Evolutionary conservation across 2,888 invertebrate genomes (phyloP).

Genomic region (Teleogryllus oceanicus): DNA sequence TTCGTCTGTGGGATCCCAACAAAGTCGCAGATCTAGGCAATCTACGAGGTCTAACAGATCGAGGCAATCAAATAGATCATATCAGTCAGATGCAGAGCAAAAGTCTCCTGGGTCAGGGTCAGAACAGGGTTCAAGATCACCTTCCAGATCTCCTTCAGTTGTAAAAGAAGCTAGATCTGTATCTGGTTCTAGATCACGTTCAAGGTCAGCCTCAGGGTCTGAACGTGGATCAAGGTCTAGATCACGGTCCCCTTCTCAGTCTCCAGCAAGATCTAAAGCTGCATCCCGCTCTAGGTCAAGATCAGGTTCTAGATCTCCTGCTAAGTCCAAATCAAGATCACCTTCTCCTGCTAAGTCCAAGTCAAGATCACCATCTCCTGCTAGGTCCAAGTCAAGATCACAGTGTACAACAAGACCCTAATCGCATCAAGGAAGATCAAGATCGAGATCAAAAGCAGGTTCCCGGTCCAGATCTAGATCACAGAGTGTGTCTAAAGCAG

Average conservation of each 20-base stretch:
- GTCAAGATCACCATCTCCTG: conserved; percentile 18
- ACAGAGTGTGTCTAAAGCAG: conserved; percentile 41
- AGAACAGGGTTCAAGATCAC: conserved; percentile 40
- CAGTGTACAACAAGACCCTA: too few species aligned
- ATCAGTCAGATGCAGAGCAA: conserved; percentile 29
- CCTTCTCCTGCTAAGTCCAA: conserved; percentile 39
- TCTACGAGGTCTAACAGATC: background rate
- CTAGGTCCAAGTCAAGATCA: background rate
- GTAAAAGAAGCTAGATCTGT: conserved; percentile 38
- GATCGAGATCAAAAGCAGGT: conserved; percentile 38
- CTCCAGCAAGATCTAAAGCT: conserved; percentile 39
- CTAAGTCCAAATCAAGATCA: conserved; percentile 38
- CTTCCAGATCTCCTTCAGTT: conserved; percentile 40
- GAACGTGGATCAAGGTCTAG: conserved; percentile 42
- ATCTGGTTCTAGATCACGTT: conserved; percentile 45
- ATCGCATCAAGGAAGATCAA: conserved; percentile 34
- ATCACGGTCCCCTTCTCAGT: conserved; percentile 41
- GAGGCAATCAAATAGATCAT: conserved; percentile 25
- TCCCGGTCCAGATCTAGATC: conserved; percentile 37
- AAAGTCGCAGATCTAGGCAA: background rate
- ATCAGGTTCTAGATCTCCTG: conserved; percentile 29
- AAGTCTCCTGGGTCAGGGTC: conserved; percentile 41
- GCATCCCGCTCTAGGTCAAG: conserved; percentile 38
- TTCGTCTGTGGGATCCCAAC: too few species aligned
- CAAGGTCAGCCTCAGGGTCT: conserved; percentile 38